These are phyloP conservation scores for Carollia perspicillata DNA, from an alignment of 2,113 vertebrate genomes.

Conservation along the genomic window DNA sequence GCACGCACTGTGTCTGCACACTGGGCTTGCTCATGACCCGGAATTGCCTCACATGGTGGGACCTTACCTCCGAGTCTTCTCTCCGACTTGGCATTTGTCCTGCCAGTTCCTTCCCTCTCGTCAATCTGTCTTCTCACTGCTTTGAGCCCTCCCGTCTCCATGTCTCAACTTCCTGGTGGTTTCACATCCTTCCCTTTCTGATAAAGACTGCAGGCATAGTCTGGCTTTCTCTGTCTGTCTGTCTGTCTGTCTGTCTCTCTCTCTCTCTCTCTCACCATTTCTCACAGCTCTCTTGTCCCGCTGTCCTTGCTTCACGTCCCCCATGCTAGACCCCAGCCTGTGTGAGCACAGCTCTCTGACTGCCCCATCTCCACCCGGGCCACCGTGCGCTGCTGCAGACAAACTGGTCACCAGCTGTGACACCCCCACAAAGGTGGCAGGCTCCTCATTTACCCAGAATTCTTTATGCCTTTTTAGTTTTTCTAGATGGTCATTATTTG, in stretches of 20 bases:
- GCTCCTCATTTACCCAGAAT: neutral
- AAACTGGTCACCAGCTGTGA: neutral
- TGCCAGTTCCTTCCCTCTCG: neutral
- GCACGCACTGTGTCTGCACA: neutral
- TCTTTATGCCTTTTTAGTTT: neutral
- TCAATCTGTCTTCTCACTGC: neutral
- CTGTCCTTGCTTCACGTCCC: neutral
- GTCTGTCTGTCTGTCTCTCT: too few species aligned
- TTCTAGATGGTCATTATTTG: neutral
- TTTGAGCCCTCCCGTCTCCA: neutral
- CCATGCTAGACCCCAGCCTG: neutral
- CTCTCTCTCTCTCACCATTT: neutral
- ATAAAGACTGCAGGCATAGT: accelerated
- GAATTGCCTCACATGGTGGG: neutral
- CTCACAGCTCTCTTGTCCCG: neutral
- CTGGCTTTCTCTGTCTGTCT: neutral
- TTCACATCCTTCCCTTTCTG: neutral
- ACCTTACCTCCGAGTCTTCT: too few species aligned
- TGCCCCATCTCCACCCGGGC: neutral
- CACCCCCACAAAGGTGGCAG: neutral
- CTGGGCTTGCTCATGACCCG: neutral
- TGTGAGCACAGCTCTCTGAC: neutral
- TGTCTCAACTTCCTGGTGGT: neutral
- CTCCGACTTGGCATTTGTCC: neutral
- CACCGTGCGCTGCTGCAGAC: neutral